A percentile compares a stretch with the other conserved stretches of the same genome.
Evolutionary conservation across 1,140 invertebrate species (phyloP).

Genomic region (Dendrolimus kikuchii): DNA sequence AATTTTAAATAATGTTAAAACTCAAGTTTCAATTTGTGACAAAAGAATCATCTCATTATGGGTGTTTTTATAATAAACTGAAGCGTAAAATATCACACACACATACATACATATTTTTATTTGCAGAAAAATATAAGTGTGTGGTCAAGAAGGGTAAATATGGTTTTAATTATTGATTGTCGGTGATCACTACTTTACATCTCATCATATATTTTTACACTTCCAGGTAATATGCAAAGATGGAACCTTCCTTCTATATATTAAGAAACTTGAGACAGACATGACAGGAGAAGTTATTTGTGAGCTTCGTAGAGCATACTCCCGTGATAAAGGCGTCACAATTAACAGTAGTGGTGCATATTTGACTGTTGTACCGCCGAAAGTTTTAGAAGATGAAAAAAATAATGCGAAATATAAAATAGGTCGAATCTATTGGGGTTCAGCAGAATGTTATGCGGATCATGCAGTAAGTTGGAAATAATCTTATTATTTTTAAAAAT

Average conservation of each 20-base stretch:
- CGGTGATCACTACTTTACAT: too few relatives aligned
- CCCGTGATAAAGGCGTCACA: background rate
- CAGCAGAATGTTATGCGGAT: too few relatives aligned
- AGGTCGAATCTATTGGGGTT: too few relatives aligned
- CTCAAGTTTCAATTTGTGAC: too few relatives aligned
- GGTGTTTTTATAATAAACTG: too few relatives aligned
- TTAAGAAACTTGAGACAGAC: constrained; percentile 22
- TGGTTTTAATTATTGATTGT: too few relatives aligned
- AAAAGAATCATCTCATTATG: background rate
- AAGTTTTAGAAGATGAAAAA: background rate
- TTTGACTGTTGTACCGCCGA: background rate
- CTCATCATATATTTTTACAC: background rate
- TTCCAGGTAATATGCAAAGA: constrained; percentile 22
- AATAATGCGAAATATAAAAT: too few relatives aligned
- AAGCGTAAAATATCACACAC: too few relatives aligned
- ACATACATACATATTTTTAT: background rate
- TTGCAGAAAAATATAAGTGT: background rate
- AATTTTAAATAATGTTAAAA: too few relatives aligned
- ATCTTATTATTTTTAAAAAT: too few relatives aligned
- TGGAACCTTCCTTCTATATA: constrained; percentile 20
- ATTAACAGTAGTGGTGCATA: background rate
- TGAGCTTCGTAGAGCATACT: constrained; percentile 14
- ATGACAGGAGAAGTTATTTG: constrained; percentile 26
- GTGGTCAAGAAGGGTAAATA: background rate
- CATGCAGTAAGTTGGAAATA: too few relatives aligned